Evolutionary conservation across 1,140 invertebrate genomes (phyloP).

Genomic region (Diachasma alloeum): DNA sequence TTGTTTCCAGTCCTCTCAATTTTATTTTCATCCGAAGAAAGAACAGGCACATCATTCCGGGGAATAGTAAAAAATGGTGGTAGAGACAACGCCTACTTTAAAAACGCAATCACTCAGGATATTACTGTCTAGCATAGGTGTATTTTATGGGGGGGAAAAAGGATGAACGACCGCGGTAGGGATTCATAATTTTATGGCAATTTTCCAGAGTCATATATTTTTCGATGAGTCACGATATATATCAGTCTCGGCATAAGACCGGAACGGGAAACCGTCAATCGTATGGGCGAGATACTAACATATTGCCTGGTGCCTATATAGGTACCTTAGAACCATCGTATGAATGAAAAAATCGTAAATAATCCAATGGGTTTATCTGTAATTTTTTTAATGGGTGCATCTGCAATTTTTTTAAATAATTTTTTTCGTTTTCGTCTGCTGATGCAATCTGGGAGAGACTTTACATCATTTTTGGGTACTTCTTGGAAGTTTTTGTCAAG

Average conservation of each 20-base stretch:
- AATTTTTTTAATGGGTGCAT: too few species aligned
- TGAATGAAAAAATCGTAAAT: neutral
- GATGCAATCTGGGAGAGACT: too few species aligned
- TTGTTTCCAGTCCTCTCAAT: too few species aligned
- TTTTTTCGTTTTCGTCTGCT: too few species aligned
- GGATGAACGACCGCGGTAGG: neutral
- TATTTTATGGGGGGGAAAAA: neutral
- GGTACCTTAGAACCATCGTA: neutral
- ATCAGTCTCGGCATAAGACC: slow-evolving; percentile 44
- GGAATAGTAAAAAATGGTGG: neutral
- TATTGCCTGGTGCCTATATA: neutral
- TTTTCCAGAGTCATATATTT: slow-evolving; percentile 41
- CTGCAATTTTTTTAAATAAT: too few species aligned
- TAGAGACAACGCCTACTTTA: slow-evolving; percentile 26
- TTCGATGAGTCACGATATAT: slow-evolving; percentile 44
- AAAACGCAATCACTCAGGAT: slow-evolving; percentile 18
- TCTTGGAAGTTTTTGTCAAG: too few species aligned
- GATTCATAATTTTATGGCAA: slow-evolving; percentile 45
- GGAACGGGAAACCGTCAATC: slow-evolving; percentile 53
- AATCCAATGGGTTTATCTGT: neutral
- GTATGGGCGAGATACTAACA: slow-evolving; percentile 47
- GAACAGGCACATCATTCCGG: too few species aligned
- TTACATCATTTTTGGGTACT: too few species aligned
- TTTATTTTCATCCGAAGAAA: too few species aligned
- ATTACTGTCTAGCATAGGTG: slow-evolving; percentile 3